These are phyloP conservation scores for Eugnorisma glareosa DNA, from an alignment of 2,888 invertebrate species.

Conservation along the genomic window DNA sequence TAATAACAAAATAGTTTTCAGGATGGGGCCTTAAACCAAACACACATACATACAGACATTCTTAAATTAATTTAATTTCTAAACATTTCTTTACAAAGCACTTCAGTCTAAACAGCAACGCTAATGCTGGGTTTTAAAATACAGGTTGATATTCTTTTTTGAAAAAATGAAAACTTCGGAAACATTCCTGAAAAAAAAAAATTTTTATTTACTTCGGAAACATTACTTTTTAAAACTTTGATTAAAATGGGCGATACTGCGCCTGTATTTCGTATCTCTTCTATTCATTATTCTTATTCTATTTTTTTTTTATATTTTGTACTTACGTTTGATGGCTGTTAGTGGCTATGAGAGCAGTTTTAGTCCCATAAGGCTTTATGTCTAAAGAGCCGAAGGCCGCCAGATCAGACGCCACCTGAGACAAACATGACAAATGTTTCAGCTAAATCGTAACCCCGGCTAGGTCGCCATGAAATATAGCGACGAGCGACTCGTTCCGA, in stretches of 20 bases:
- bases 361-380: slow-evolving; percentile 89
- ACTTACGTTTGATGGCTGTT: slow-evolving; percentile 91
- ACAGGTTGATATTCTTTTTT: neutral
- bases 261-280: neutral
- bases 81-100: neutral
- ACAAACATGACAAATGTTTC: slow-evolving; percentile 49
- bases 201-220: neutral
- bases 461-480: slow-evolving; percentile 75
- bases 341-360: slow-evolving; percentile 91
- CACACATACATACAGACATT: neutral
- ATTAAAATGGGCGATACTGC: neutral
- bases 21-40: neutral
- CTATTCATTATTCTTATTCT: neutral
- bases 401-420: slow-evolving; percentile 90
- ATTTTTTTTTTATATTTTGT: neutral
- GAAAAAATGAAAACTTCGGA: too few species aligned
- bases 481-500: slow-evolving; percentile 76
- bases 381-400: slow-evolving; percentile 92
- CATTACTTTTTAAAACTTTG: neutral
- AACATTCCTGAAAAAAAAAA: too few species aligned
- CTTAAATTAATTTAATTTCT: neutral
- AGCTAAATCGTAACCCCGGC: slow-evolving; percentile 67
- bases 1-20: slow-evolving; percentile 57
- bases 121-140: neutral
- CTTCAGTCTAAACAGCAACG: too few species aligned